Base-by-base conservation (phyloP, 2,888 invertebrate species). In the Pristionchus fissidentatus region DNA sequence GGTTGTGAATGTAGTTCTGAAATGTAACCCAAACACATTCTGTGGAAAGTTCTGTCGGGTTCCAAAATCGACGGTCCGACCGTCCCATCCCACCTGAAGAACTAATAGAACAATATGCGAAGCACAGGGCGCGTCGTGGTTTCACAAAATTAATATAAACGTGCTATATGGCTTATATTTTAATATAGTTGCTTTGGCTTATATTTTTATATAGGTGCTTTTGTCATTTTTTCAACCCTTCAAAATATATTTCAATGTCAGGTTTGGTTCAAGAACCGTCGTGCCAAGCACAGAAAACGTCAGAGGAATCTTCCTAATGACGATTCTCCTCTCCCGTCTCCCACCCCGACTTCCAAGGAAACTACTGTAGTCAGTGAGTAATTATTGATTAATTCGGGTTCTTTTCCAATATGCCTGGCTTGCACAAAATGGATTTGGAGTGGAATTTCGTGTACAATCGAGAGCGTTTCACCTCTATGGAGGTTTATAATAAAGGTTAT, bases 211-310 rank as follows among this genome's bases (percentile, higher is more conserved):
- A 19, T 49, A 49, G 19, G 19, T 10, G 19, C 10, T 19, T 49
- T 13, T 19, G 19, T 13, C 19, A 10, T 49, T 10, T 49, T 26
- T n/a, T 15, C 26, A 60, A 60, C 60, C 60, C 8, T 26, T 60
- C 60, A 26, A 49, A n/a, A n/a, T n/a, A n/a, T n/a, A n/a, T n/a
- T n/a, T 60, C 29, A 8, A 60, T 60, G 8, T 29, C 84, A 86
- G 86, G 86, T 88, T 35, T 89, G 89, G 89, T 89, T 89, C 86
- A 89, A 89, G 70, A 89, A 89, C 55, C 87, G 89, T 8, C 83
- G 89, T 26, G 88, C 89, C 3, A 88, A 88, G 75, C 85, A 87
- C 75, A 60, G 88, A 26, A 89, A 89, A 66, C 70, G 88, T 29
- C 87, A 87, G 57, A 79, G 88, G 46, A 89, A 89, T 70, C n/a